Conservation (phyloP, 2,888 invertebrate species). For the Drosophila fungiperda region DNA sequence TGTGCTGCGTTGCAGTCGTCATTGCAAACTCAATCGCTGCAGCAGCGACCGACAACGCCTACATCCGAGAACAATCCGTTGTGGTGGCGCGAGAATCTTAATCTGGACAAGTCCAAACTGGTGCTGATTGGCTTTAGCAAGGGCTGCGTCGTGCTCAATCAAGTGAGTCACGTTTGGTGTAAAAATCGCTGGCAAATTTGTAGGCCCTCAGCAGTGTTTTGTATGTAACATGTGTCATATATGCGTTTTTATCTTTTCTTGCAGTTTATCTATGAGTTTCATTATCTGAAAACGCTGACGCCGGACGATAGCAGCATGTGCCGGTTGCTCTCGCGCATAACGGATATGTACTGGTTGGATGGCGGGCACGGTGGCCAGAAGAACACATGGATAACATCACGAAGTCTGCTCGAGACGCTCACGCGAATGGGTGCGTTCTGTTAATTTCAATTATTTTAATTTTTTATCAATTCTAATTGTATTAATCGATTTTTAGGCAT, state of each 20-base stretch:
- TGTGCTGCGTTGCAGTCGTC: constrained; percentile 53
- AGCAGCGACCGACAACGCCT: constrained; percentile 54
- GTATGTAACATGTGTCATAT: background rate
- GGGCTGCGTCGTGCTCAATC: constrained; percentile 96
- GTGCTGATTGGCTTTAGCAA: constrained; percentile 95
- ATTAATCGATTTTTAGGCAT: constrained; percentile 86
- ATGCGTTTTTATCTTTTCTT: constrained; percentile 27
- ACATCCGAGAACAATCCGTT: constrained; percentile 84
- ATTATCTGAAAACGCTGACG: constrained; percentile 89
- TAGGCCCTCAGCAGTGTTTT: background rate
- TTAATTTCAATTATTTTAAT: background rate
- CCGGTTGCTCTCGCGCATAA: constrained; percentile 89
- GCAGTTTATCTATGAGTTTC: constrained; percentile 93
- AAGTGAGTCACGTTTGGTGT: constrained; percentile 85
- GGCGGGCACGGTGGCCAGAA: constrained; percentile 95
- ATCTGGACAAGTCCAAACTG: constrained; percentile 87
- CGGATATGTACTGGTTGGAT: constrained; percentile 95
- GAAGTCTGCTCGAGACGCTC: constrained; percentile 90
- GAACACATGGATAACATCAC: constrained; percentile 94
- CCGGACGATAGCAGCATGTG: constrained; percentile 88
- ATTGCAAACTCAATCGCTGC: constrained; percentile 59
- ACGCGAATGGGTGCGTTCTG: constrained; percentile 88
- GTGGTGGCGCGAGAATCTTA: constrained; percentile 87
- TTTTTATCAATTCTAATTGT: background rate
- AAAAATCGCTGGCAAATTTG: constrained; percentile 79